Percentiles rank a stretch among this genome's conserved stretches.
These are phyloP conservation scores for Heteropelma amictum DNA, from an alignment of 2,888 invertebrate genomes.

Conservation along the genomic window DNA sequence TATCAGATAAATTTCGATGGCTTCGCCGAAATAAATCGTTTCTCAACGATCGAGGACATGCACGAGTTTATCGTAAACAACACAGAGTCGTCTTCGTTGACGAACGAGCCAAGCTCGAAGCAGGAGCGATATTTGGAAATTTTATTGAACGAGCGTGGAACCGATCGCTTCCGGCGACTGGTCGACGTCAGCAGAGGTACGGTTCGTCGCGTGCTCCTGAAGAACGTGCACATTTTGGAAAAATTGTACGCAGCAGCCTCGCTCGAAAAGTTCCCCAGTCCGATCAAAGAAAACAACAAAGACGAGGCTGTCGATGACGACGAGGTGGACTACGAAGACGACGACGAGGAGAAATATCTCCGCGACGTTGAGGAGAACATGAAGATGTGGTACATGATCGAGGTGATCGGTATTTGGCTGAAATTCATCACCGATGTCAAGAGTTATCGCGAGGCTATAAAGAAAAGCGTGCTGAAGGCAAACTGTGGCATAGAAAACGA, in stretches of 20 bases:
- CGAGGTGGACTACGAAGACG: conserved; percentile 25
- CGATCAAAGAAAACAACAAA: conserved; percentile 36
- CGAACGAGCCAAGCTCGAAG: conserved; percentile 31
- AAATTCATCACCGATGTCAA: conserved; percentile 57
- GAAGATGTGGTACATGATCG: conserved; percentile 62
- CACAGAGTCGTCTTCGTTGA: conserved; percentile 28
- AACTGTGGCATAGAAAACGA: conserved; percentile 60
- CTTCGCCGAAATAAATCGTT: conserved; percentile 59
- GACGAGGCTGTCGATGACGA: conserved; percentile 34
- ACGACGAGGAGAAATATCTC: conserved; percentile 23
- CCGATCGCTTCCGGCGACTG: conserved; percentile 55
- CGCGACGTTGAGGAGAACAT: conserved; percentile 56
- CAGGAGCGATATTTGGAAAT: conserved; percentile 57
- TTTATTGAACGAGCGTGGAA: conserved; percentile 54
- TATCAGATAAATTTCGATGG: conserved; percentile 60
- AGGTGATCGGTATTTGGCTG: conserved; percentile 60
- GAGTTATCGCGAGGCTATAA: conserved; percentile 59
- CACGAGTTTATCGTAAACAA: conserved; percentile 59
- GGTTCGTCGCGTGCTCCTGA: conserved; percentile 54
- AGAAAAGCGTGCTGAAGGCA: conserved; percentile 53
- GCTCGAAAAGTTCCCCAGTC: conserved; percentile 58
- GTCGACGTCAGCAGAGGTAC: conserved; percentile 52
- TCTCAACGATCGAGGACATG: conserved; percentile 57
- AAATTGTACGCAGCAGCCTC: conserved; percentile 54
- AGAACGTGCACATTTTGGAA: conserved; percentile 52